Conservation (phyloP, 2,797 vertebrate genomes). For the Rousettus madagascariensis region DNA sequence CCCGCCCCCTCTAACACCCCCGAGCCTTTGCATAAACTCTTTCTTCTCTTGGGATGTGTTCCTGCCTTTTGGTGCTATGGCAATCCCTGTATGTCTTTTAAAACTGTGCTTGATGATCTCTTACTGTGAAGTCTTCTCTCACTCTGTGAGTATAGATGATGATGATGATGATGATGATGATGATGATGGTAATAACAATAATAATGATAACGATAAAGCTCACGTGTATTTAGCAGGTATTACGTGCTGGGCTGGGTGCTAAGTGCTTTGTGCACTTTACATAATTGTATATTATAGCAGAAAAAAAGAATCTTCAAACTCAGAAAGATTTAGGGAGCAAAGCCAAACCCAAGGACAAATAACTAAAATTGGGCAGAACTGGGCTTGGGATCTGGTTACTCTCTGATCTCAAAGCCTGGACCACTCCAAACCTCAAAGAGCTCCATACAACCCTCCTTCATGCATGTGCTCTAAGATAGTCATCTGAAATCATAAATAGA, state of each 20-base stretch:
- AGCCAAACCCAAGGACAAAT: background rate
- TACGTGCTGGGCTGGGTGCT: background rate
- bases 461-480: fast-evolving
- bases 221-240: fast-evolving
- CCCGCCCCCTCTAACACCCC: fast-evolving
- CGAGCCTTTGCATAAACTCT: background rate
- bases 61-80: background rate
- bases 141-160: fast-evolving
- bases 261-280: background rate
- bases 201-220: background rate
- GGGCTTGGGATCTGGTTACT: background rate
- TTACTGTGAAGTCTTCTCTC: background rate
- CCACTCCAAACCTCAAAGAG: background rate
- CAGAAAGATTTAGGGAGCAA: background rate
- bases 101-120: background rate
- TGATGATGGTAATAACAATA: too few species aligned
- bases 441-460: background rate
- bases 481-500: background rate
- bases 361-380: background rate
- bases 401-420: background rate
- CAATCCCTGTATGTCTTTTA: background rate
- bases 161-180: too few species aligned
- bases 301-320: background rate
- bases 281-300: background rate
- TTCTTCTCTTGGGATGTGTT: background rate